Conservation (phyloP, 2,797 vertebrate species). For the Corythornis leucogaster region DNA sequence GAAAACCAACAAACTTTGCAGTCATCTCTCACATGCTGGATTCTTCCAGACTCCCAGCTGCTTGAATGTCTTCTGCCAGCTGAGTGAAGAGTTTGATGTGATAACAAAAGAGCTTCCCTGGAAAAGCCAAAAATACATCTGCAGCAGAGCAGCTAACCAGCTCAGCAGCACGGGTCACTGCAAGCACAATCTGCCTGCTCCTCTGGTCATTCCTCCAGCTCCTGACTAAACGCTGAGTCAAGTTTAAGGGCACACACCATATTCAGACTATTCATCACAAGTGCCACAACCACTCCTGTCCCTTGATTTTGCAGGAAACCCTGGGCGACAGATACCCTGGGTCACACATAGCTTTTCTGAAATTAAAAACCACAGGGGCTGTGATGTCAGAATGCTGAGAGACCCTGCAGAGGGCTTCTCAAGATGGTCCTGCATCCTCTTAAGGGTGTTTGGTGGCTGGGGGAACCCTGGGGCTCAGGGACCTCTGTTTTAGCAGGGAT, state of each 20-base stretch:
- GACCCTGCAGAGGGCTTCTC: not conserved
- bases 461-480: not conserved
- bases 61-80: slow-evolving; percentile 56
- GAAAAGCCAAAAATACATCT: slow-evolving; percentile 60
- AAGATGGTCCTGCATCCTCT: not conserved
- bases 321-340: not conserved
- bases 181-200: slow-evolving; percentile 37
- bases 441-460: not conserved
- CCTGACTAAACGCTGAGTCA: slow-evolving; percentile 61
- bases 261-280: not conserved
- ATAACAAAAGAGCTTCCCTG: slow-evolving; percentile 60
- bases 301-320: not conserved
- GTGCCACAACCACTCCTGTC: not conserved
- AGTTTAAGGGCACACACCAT: slow-evolving; percentile 46
- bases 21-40: slow-evolving; percentile 27
- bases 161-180: slow-evolving; percentile 59
- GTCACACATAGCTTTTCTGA: not conserved
- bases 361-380: not conserved
- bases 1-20: slow-evolving; percentile 21
- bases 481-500: not conserved
- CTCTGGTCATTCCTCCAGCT: slow-evolving; percentile 29
- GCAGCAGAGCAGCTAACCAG: slow-evolving; percentile 62
- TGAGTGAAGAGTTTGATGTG: slow-evolving; percentile 61
- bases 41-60: slow-evolving; percentile 66
- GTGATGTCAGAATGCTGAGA: not conserved